Conservation (phyloP, 2,888 invertebrate species). For the Metellina segmentata region DNA sequence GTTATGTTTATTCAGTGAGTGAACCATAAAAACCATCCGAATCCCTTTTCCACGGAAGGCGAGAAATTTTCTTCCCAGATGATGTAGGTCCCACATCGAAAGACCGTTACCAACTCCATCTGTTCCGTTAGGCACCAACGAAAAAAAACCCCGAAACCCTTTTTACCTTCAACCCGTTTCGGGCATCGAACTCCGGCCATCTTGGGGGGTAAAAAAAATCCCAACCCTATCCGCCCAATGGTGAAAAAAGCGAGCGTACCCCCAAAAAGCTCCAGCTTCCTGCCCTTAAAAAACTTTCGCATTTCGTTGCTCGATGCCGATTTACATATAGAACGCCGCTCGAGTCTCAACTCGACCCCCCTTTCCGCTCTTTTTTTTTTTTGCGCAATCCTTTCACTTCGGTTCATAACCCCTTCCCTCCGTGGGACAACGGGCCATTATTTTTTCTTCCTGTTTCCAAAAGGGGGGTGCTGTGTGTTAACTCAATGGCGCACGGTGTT, state of each 20-base stretch:
- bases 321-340: neutral
- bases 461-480: neutral
- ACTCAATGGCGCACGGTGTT: neutral
- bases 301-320: conserved; percentile 24
- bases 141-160: conserved; percentile 9
- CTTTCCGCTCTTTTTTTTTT: conserved; percentile 50
- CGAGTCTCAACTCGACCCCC: neutral
- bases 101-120: conserved; percentile 59
- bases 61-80: conserved; percentile 5
- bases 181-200: conserved; percentile 53
- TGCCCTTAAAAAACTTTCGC: conserved; percentile 57
- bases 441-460: neutral
- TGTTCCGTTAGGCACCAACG: conserved; percentile 12
- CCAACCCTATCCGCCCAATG: conserved; percentile 53
- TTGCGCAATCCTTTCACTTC: conserved; percentile 59
- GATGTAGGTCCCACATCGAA: neutral
- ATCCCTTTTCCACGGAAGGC: neutral
- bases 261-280: conserved; percentile 31
- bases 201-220: conserved; percentile 36
- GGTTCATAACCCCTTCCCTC: conserved; percentile 73
- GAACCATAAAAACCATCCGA: neutral
- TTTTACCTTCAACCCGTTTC: conserved; percentile 45
- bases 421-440: conserved; percentile 59
- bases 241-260: conserved; percentile 22
- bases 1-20: too few relatives aligned